Evolutionary conservation across 2,888 invertebrate genomes (phyloP), one percentile per base, ranked within the genome.

Genomic region (Spilarctia lutea): DNA sequence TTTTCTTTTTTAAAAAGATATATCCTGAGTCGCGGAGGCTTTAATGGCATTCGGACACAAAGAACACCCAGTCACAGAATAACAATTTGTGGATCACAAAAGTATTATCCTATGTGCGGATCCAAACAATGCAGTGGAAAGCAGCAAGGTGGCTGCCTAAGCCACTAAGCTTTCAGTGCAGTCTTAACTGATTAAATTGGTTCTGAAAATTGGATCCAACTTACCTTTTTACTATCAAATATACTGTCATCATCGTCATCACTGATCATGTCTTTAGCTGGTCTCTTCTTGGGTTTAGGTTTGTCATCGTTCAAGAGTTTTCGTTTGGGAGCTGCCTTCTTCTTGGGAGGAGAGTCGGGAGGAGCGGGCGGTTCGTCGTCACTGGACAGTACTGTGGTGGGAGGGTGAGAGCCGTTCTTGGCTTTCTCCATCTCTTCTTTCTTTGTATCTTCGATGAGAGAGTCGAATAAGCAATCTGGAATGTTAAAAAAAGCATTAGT

Each of bases 391-490:
- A 90, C 79, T 0, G 87, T 86, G 1, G 86, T 76, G 6, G 80
- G 65, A 8, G 80, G 65, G 27, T 72, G 84, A 75, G 78, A 81
- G 75, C 83, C 88, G 67, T 82, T 74, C 70, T 86, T 81, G 24
- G 81, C 73, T 72, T 86, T 90, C 20, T 83, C 79, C 0, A 78
- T 75, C 20, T 91, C 89, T 45, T 94, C 94, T 27, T 93, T 95
- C 81, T 94, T 94, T 0, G 94, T 90, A 68, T 95, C 96, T 80
- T 96, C 96, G 78, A 96, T 96, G 73, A 96, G 85, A 0, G 96
- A 96, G 83, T 96, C 96, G 87, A 96, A 96, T 24, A 96, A 89
- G 80, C 94, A 96, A 72, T 96, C 96, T 96, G 91, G 6, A 88
- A 88, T 67, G 20, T 39, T 27, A 2, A 33, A 13, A 33, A 56